phyloP scores from a whole-genome alignment of 2,888 invertebrate species.

The Dicyrtomina minuta region DNA sequence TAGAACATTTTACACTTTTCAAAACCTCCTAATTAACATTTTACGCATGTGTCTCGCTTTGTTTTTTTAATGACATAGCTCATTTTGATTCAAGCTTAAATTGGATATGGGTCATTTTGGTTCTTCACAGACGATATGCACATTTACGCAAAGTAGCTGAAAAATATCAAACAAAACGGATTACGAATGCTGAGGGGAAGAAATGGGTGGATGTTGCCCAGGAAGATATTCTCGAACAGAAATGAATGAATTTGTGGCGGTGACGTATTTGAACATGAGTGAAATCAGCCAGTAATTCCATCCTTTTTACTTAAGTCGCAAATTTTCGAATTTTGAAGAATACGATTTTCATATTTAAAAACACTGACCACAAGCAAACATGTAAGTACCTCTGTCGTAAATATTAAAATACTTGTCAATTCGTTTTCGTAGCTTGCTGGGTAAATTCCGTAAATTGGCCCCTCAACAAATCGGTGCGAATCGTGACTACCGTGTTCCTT shows the following conservation, averaged over 20 bases:
- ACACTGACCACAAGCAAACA: not conserved
- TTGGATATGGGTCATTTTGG: too few species aligned
- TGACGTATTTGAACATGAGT: conserved; percentile 6
- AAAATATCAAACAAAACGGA: too few species aligned
- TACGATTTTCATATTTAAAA: not conserved
- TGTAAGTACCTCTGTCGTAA: not conserved
- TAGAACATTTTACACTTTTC: too few species aligned
- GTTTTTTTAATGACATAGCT: too few species aligned
- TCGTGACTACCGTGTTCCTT: conserved; percentile 1
- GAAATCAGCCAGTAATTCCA: conserved; percentile 16
- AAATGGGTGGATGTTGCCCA: not conserved
- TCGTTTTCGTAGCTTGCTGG: not conserved
- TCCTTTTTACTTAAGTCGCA: too few species aligned
- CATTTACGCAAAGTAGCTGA: too few species aligned
- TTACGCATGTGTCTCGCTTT: too few species aligned
- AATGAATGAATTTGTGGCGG: not conserved
- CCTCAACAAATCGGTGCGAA: not conserved
- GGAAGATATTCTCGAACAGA: not conserved
- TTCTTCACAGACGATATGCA: too few species aligned
- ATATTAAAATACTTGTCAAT: too few species aligned
- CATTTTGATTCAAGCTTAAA: too few species aligned
- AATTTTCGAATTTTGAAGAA: not conserved
- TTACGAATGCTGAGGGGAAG: too few species aligned
- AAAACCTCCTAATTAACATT: too few species aligned
- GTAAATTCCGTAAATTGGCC: conserved; percentile 7